A percentile compares a stretch with the other conserved stretches of the same genome.
phyloP scores from a whole-genome alignment of 2,888 invertebrate genomes.

The Ophion slaviceki region DNA sequence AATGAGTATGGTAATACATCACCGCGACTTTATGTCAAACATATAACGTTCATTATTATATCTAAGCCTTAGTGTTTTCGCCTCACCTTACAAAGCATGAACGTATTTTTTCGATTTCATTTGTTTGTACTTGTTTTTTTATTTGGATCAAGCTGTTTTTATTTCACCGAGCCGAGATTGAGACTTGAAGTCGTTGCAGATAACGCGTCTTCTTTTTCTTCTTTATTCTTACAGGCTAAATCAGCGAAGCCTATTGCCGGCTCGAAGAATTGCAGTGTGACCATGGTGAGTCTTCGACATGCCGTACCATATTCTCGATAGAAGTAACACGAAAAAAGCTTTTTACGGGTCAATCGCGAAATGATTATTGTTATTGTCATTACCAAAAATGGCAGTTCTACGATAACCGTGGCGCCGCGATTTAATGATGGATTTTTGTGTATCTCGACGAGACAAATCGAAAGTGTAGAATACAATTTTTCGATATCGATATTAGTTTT shows the following conservation, averaged over 20 bases:
- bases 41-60: background rate
- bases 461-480: no score
- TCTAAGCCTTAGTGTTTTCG: background rate
- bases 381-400: no score
- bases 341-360: background rate
- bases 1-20: slow-evolving; percentile 65
- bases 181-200: background rate
- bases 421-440: background rate
- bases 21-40: slow-evolving; percentile 36
- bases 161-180: background rate
- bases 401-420: no score
- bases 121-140: background rate
- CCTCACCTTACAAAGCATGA: background rate
- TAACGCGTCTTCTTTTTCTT: slow-evolving; percentile 11
- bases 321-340: no score
- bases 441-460: no score
- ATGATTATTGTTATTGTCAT: no score
- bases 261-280: slow-evolving; percentile 51
- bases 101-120: background rate
- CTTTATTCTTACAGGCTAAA: slow-evolving; percentile 47
- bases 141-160: background rate
- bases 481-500: no score
- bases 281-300: slow-evolving; percentile 50
- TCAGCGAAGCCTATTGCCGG: background rate
- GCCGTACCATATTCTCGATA: background rate